Conservation (phyloP, 35 echinoderm and acorn worm genomes). For the Heliocidaris erythrogramma region DNA sequence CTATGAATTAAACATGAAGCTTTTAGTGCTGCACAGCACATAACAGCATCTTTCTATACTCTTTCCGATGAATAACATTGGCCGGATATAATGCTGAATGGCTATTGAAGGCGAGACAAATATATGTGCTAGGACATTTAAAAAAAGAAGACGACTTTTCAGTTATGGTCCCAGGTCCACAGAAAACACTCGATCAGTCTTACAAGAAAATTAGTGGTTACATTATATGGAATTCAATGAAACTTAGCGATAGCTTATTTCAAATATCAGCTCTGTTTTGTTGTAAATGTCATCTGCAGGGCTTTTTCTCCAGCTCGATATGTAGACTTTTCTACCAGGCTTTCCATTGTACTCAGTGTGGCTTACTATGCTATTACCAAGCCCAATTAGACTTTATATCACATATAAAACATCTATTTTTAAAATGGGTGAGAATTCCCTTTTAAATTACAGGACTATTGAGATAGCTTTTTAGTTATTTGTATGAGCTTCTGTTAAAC, state of each 20-base stretch:
- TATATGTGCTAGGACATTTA: not conserved
- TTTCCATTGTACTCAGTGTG: not conserved
- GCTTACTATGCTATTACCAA: not conserved
- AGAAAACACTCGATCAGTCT: not conserved
- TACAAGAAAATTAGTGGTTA: not conserved
- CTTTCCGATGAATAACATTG: not conserved
- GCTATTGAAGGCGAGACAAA: not conserved
- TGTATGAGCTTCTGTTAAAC: too few relatives aligned
- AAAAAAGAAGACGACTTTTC: not conserved
- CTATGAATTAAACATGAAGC: not conserved
- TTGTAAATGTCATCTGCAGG: not conserved
- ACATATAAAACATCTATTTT: too few relatives aligned
- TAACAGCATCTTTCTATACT: not conserved
- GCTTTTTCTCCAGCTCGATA: not conserved
- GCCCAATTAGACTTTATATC: not conserved
- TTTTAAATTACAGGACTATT: too few relatives aligned
- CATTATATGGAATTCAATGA: not conserved
- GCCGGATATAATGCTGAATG: not conserved
- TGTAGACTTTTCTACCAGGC: not conserved
- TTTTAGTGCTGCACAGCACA: slow-evolving; percentile 8
- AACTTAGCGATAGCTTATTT: not conserved
- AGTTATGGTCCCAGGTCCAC: not conserved
- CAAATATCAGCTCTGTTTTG: not conserved
- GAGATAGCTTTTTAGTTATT: too few relatives aligned
- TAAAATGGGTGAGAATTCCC: too few relatives aligned